A percentile compares a stretch with the other conserved stretches of the same genome.
phyloP scores from a whole-genome alignment of 2,113 vertebrate species.

The Crotalus tigris region DNA sequence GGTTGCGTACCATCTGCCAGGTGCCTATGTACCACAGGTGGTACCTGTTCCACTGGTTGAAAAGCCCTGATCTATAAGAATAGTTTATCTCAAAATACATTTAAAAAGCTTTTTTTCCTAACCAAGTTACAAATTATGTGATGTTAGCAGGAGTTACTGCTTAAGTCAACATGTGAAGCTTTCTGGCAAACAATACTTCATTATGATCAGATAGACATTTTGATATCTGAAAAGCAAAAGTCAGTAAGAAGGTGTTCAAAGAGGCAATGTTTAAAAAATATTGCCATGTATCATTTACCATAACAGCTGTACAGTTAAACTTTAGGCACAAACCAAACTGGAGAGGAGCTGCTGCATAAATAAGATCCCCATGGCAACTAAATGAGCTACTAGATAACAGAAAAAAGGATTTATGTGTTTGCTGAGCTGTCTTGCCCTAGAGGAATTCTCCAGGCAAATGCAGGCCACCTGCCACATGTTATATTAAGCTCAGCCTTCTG shows the following conservation, averaged over 20 bases:
- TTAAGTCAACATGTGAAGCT: conserved; percentile 52
- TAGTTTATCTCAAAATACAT: not conserved
- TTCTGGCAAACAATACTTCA: conserved; percentile 43
- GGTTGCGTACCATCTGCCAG: no score
- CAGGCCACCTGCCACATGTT: conserved; percentile 87
- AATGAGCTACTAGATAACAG: conserved; percentile 83
- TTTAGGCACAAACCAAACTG: conserved; percentile 82
- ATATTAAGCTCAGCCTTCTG: conserved; percentile 84
- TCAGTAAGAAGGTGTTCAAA: conserved; percentile 68
- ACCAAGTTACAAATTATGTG: conserved; percentile 37
- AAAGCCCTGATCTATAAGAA: no score
- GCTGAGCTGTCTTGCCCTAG: conserved; percentile 85
- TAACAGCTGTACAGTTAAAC: conserved; percentile 81
- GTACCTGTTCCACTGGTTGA: no score
- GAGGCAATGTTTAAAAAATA: conserved; percentile 74
- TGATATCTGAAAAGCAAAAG: conserved; percentile 63
- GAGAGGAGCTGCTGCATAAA: conserved; percentile 81
- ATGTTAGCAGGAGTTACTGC: conserved; percentile 9
- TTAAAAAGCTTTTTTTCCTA: conserved; percentile 5
- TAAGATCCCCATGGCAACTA: conserved; percentile 90
- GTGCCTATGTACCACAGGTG: no score
- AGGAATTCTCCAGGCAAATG: conserved; percentile 86
- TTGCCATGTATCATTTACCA: conserved; percentile 74
- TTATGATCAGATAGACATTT: conserved; percentile 59
- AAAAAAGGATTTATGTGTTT: conserved; percentile 88